A percentile compares a stretch with the other conserved stretches of the same genome.
These are phyloP conservation scores for Cassiopea andromeda DNA, from an alignment of 30 jellyfish, hydroid and myxozoan species.

Conservation along the genomic window DNA sequence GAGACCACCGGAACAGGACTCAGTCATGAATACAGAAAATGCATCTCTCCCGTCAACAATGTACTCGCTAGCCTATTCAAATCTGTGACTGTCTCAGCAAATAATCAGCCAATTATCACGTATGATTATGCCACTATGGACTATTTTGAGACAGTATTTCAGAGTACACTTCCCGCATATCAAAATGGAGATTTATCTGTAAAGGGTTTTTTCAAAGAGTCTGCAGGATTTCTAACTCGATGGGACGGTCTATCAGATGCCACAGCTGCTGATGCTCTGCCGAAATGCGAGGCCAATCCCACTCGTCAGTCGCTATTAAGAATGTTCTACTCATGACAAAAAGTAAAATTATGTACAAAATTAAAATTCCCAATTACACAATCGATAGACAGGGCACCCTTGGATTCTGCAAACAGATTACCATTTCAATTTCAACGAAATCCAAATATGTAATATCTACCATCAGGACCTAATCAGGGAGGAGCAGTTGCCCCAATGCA, in stretches of 20 bases:
- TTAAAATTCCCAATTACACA: background rate
- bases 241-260: background rate
- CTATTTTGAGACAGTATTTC: background rate
- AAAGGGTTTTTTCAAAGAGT: background rate
- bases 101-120: background rate
- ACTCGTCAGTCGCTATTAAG: background rate
- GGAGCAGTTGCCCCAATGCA: background rate
- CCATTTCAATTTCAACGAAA: background rate
- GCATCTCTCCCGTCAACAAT: background rate
- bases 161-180: background rate
- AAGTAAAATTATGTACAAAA: background rate
- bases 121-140: background rate
- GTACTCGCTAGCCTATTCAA: background rate
- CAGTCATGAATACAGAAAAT: background rate
- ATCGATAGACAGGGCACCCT: background rate
- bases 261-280: background rate
- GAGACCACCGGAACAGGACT: background rate
- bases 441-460: background rate
- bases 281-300: background rate
- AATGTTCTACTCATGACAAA: background rate
- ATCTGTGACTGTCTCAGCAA: background rate
- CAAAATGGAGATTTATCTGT: background rate
- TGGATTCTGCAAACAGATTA: background rate
- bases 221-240: background rate
- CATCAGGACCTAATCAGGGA: background rate